Percentiles rank a stretch among this genome's conserved stretches.
Evolutionary conservation across 1,140 invertebrate species (phyloP).

Genomic region (Drosophila sturtevanti): DNA sequence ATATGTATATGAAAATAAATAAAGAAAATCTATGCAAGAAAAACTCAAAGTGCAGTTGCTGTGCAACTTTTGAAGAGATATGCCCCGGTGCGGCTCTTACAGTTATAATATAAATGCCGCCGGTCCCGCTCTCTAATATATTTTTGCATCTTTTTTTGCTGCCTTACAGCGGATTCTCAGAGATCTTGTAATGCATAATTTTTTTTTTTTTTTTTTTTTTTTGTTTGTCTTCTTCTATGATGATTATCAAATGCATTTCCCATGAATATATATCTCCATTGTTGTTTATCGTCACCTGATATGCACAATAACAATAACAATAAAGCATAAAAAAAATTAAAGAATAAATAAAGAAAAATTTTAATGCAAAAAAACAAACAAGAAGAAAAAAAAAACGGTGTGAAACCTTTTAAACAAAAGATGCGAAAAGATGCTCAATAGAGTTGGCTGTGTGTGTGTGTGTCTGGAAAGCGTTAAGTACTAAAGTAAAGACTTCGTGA

Average conservation of each 20-base stretch:
- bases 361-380: background rate
- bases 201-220: background rate
- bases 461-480: background rate
- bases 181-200: background rate
- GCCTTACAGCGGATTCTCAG: background rate
- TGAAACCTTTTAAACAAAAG: slow-evolving; percentile 2
- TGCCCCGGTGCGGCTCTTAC: background rate
- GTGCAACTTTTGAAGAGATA: background rate
- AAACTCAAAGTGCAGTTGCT: slow-evolving; percentile 1
- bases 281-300: slow-evolving; percentile 14
- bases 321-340: background rate
- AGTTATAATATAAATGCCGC: background rate
- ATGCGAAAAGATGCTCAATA: background rate
- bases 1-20: too few relatives aligned
- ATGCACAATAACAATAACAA: slow-evolving; percentile 21
- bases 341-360: too few relatives aligned
- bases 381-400: background rate
- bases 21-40: background rate
- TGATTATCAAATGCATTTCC: background rate
- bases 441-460: background rate
- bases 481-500: background rate
- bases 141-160: too few relatives aligned
- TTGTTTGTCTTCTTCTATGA: background rate
- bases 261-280: slow-evolving; percentile 4
- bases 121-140: background rate